Evolutionary conservation across 2,888 invertebrate species (phyloP), one percentile per base, ranked within the genome.

Genomic region (Rhabditoides inermis): DNA sequence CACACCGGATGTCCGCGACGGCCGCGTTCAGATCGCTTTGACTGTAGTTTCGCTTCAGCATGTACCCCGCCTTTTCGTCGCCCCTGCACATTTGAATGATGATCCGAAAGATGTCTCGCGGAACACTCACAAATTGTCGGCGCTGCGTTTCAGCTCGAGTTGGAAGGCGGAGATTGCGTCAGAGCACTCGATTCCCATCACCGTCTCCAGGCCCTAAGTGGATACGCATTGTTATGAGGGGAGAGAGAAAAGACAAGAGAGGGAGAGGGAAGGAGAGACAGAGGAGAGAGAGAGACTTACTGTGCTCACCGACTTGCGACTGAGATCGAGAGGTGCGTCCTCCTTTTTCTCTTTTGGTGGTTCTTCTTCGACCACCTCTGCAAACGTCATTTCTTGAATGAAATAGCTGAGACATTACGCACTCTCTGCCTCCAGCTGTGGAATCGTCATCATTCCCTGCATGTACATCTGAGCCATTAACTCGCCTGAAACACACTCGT

Each of bases 1-100:
- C 65, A 45, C 59, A 56, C 35, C 67, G 32, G 23, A 67, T 65
- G 26, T 65, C 94, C 56, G 87, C 84, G 54, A 95, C 84, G n/a
- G 94, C 94, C 35, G 86, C 86, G 75, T 88, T 87, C 39, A 95
- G 84, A 79, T 94, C 92, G 72, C 90, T 89, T 70, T 92, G 90
- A n/a, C 90, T 90, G 82, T 95, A 95, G 49, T 86, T 85, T 64
- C 88, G 84, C 63, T 89, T 83, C 20, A 61, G 53, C n/a, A 51
- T 53, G 10, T 49, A 18, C 15, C 45, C 30, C 25, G 44, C 32
- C n/a, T 36, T 22, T 39, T 44, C 45, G 4, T 27, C 50, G 2
- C 22, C n/a, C 7, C 23, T n/a, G n/a, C n/a, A n/a, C n/a, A n/a
- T n/a, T n/a, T n/a, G n/a, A n/a, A n/a, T n/a, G n/a, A n/a, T n/a